These are phyloP conservation scores for Acomys russatus DNA, from an alignment of 2,797 vertebrate genomes.

Conservation along the genomic window DNA sequence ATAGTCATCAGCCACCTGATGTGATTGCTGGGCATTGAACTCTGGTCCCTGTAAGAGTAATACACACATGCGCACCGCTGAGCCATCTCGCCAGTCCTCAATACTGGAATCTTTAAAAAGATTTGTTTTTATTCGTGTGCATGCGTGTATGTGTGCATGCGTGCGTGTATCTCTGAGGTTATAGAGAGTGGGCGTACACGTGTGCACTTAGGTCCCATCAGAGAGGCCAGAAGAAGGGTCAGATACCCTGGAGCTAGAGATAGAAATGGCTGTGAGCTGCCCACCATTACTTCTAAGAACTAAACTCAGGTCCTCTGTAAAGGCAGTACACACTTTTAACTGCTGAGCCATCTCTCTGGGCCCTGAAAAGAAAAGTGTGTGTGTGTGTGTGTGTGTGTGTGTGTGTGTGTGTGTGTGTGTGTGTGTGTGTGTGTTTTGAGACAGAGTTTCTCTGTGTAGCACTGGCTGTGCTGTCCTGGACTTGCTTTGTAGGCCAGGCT, in stretches of 20 bases:
- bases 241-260: background rate
- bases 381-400: too few relatives aligned
- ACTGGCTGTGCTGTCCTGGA: too few relatives aligned
- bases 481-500: too few relatives aligned
- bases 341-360: background rate
- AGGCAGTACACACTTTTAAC: background rate
- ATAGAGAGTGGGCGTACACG: background rate
- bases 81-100: background rate
- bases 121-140: background rate
- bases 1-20: background rate
- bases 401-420: too few relatives aligned
- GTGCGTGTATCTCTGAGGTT: too few relatives aligned
- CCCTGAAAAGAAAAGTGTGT: background rate
- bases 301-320: too few relatives aligned
- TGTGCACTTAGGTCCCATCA: background rate
- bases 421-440: too few relatives aligned
- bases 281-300: background rate
- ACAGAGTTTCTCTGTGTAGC: too few relatives aligned
- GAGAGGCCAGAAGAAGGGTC: background rate
- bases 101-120: background rate
- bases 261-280: background rate
- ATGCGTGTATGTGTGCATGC: too few relatives aligned
- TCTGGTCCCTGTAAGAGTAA: background rate
- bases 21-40: background rate
- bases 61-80: background rate